Conservation (phyloP, 2,797 vertebrate species). For the Danio kyathit region DNA sequence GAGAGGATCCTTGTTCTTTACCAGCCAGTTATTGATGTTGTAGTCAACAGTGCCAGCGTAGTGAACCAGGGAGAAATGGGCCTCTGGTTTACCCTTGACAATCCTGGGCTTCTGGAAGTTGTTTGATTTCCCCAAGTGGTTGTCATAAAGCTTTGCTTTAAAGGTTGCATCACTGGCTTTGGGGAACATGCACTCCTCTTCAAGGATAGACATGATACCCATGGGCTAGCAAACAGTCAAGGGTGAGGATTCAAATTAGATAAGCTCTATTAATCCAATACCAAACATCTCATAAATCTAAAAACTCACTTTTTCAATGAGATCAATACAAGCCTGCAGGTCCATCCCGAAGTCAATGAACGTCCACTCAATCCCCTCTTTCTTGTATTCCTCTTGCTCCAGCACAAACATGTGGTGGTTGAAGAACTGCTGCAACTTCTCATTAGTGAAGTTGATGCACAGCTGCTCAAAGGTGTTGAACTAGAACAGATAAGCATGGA, state of each 20-base stretch:
- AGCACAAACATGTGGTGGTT: slow-evolving; percentile 89
- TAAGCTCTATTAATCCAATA: not conserved
- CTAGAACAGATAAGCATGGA: slow-evolving; percentile 37
- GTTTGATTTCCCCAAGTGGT: slow-evolving; percentile 81
- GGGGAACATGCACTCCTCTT: slow-evolving; percentile 93
- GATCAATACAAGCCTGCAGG: slow-evolving; percentile 63
- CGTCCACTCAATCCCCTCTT: slow-evolving; percentile 85
- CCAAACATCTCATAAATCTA: not conserved
- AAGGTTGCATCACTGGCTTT: slow-evolving; percentile 80
- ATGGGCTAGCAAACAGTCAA: slow-evolving; percentile 73
- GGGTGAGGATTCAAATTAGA: not conserved
- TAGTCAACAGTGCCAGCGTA: slow-evolving; percentile 83
- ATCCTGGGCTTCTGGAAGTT: slow-evolving; percentile 83
- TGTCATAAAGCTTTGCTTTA: slow-evolving; percentile 80
- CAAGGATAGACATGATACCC: slow-evolving; percentile 87
- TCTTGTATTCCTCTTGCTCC: slow-evolving; percentile 88
- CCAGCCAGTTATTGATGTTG: slow-evolving; percentile 80
- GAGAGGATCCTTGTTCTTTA: slow-evolving; percentile 83
- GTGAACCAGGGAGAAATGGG: slow-evolving; percentile 80
- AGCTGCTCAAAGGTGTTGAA: slow-evolving; percentile 74
- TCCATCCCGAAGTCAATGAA: slow-evolving; percentile 88
- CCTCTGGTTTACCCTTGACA: slow-evolving; percentile 80
- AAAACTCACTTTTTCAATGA: slow-evolving; percentile 78
- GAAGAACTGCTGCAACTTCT: slow-evolving; percentile 86
- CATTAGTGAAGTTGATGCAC: slow-evolving; percentile 76